Base-by-base conservation (phyloP, 2,888 invertebrate genomes). In the Serripes groenlandicus region DNA sequence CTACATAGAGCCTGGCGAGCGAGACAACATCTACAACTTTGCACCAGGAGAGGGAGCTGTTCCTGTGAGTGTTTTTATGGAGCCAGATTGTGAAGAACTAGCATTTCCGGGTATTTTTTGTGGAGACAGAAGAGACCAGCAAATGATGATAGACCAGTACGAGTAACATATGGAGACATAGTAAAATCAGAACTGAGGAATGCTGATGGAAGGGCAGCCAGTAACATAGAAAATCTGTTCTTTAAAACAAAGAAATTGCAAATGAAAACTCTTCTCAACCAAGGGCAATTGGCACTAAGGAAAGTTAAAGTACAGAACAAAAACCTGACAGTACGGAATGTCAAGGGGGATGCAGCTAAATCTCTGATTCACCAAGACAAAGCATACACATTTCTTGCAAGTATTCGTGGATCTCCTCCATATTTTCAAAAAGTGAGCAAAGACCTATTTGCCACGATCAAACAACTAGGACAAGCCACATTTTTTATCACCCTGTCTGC, bases 61-160 rank as follows among this genome's bases (percentile, higher is more conserved):
- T 28, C 32, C 62, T 15, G 26, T 60, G 15, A 60, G 58, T 60
- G 58, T 60, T 28, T 60, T 60, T 60, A 9, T 28, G 9, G 11
- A 62, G 32, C 9, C 7, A 5, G 28, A 62, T 32, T 11, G 9
- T 35, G 71, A 71, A 28, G 81, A 75, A 34, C 70, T 82, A 21
- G 70, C 64, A 52, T 82, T 82, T 52, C 86, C 83, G 64, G 74
- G 56, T 15, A 80, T 83, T 52, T 86, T 74, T 71, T 85, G 83
- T 83, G 82, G 86, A 3, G 49, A 83, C n/a, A n/a, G 60, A 75
- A 52, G 66, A 54, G 80, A 69, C 68, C 54, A 71, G 34, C 37
- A 32, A 77, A 30, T 69, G 34, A 30, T 68, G 32, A 5, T 28
- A 7, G 69, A 5, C 30, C 52, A 30, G 83, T 85, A 9, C 60